Base-by-base conservation (phyloP, 2,797 vertebrate genomes). In the Eleutherodactylus coqui region DNA sequence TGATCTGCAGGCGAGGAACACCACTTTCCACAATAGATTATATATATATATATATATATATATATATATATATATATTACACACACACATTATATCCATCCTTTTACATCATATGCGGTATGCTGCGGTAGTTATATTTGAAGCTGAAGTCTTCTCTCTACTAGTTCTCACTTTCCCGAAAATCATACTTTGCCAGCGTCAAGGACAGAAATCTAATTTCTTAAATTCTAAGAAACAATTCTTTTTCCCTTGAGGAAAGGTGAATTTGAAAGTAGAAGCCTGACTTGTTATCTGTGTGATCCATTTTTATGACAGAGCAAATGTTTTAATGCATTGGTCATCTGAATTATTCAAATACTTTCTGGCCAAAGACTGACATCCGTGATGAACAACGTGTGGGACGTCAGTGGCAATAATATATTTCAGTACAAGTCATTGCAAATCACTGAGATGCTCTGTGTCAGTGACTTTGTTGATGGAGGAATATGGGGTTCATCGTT, bases 261-360 rank as follows among this genome's bases (percentile, higher is more conserved):
- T 51, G 69, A 82, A 82, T 53, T 36, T 70, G 47, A 82, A 27
- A 58, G 49, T 73, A 17, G 49, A 73, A 53, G 51, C 34, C 67
- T 27, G 10, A 38, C 36, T 29, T 82, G n/a, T 70, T 82, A 82
- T 82, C 80, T 55, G 49, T 55, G 80, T 73, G 67, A 82, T 82
- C 80, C 67, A 58, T 82, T 82, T 82, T 58, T 73, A 36, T 82
- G 80, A 82, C 67, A 82, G 80, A 82, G 80, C n/a, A 73, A 82
- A 73, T 73, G 80, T 82, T 82, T 73, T 72, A 55, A 82, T 70
- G 82, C 69, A 62, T 75, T 62, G 82, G 69, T 75, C 72, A 75
- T 16, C 69, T 83, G 70, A 75, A 75, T 75, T 75, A 75, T 75
- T 75, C 80, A 82, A 73, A 45, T 58, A 21, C 64, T 58, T 53